Conservation (phyloP, 2,888 invertebrate species). For the Dicyrtoma fusca region DNA sequence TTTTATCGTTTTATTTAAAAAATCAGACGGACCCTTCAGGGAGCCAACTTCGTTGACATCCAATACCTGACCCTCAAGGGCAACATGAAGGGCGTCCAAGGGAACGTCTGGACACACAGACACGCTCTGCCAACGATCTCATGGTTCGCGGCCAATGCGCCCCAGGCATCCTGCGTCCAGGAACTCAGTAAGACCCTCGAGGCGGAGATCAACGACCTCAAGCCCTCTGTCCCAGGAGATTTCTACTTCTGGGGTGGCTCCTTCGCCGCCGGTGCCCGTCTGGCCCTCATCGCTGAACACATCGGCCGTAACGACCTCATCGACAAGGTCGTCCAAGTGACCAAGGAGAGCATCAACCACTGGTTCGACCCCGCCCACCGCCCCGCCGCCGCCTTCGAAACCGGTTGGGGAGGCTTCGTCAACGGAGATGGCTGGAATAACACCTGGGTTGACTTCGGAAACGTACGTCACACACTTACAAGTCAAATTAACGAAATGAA, state of each 20-base stretch:
- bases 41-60: constrained; percentile 9
- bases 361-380: constrained; percentile 28
- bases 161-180: constrained; percentile 41
- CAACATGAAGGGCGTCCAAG: constrained; percentile 32
- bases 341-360: constrained; percentile 21
- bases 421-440: constrained; percentile 24
- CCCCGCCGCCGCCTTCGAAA: constrained; percentile 31
- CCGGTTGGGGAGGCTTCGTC: constrained; percentile 38
- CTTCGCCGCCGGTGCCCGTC: constrained; percentile 32
- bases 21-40: constrained; percentile 17
- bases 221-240: constrained; percentile 46
- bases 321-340: constrained; percentile 7
- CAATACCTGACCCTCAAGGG: constrained; percentile 38
- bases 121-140: constrained; percentile 43
- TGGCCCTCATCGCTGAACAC: constrained; percentile 39
- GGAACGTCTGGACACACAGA: constrained; percentile 25
- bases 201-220: constrained; percentile 39
- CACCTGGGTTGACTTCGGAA: background rate
- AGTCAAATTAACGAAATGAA: too few relatives aligned
- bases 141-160: constrained; percentile 41
- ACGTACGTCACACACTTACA: constrained; percentile 1
- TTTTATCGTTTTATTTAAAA: background rate
- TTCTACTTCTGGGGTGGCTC: constrained; percentile 53
- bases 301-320: constrained; percentile 31
- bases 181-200: constrained; percentile 47